Evolutionary conservation across 2,113 vertebrate genomes (phyloP).

Genomic region (Pteropus alecto): DNA sequence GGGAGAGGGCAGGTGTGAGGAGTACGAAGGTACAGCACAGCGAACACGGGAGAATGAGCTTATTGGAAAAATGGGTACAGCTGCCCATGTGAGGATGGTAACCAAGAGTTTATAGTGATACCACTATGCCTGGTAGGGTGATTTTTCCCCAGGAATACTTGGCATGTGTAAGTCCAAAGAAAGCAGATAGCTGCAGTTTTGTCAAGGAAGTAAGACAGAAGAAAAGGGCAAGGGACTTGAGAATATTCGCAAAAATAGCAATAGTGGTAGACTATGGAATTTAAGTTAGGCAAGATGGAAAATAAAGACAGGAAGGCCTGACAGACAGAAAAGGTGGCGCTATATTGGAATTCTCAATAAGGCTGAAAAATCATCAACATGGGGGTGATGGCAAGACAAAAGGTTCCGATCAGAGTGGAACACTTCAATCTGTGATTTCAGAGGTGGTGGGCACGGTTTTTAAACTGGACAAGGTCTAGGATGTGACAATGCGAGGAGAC

Average conservation of each 20-base stretch:
- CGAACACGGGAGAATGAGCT: accelerated
- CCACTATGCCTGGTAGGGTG: neutral
- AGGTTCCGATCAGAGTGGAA: neutral
- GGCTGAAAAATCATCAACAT: neutral
- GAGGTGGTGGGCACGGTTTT: neutral
- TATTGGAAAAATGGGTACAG: neutral
- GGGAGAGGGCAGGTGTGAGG: neutral
- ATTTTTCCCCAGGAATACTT: neutral
- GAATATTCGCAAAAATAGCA: neutral
- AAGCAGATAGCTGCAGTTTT: neutral
- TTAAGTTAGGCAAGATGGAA: neutral
- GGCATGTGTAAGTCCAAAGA: neutral
- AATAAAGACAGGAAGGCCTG: neutral
- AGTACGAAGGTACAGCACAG: neutral
- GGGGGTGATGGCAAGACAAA: neutral
- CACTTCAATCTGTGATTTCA: neutral
- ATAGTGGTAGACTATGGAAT: neutral
- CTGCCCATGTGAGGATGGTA: neutral
- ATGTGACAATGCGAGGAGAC: neutral
- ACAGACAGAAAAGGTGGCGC: neutral
- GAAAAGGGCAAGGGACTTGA: neutral
- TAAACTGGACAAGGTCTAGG: neutral
- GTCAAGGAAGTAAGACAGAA: neutral
- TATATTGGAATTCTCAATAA: neutral
- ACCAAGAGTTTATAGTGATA: neutral